phyloP scores from a whole-genome alignment of 2,797 vertebrate species.

The Rhinella marina region DNA sequence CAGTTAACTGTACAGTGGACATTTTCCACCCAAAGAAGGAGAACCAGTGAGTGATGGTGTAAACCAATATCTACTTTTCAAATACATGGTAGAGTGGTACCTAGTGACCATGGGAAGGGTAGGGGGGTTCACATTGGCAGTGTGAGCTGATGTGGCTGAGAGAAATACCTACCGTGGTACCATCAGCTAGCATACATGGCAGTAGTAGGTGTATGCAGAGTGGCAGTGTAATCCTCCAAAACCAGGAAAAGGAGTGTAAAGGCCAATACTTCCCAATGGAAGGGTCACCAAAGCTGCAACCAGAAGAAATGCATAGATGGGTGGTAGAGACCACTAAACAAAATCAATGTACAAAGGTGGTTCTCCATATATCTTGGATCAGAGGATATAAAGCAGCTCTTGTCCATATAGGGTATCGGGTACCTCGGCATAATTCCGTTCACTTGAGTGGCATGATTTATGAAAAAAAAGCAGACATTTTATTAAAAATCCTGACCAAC shows the following conservation, averaged over 20 bases:
- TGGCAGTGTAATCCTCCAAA: not conserved
- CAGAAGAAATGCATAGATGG: not conserved
- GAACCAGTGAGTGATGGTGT: not conserved
- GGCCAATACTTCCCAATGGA: not conserved
- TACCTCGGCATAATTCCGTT: too few species aligned
- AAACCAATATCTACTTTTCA: too few species aligned
- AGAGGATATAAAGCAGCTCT: too few species aligned
- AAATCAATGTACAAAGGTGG: not conserved
- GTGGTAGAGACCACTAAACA: not conserved
- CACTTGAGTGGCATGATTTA: too few species aligned
- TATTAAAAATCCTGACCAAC: not conserved
- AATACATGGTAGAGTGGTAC: not conserved
- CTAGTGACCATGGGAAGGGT: not conserved
- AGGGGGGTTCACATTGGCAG: not conserved
- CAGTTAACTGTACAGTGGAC: not conserved
- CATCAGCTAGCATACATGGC: not conserved
- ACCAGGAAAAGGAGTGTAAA: not conserved
- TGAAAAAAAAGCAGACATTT: too few species aligned
- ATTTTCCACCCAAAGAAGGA: not conserved
- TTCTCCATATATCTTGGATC: too few species aligned
- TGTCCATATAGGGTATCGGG: too few species aligned
- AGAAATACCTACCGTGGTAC: not conserved
- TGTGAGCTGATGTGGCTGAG: too few species aligned
- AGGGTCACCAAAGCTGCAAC: not conserved
- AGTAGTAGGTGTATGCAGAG: not conserved